A percentile compares a stretch with the other conserved stretches of the same genome.
These are phyloP conservation scores for Nyctibius grandis DNA, from an alignment of 2,797 vertebrate genomes.

Conservation along the genomic window DNA sequence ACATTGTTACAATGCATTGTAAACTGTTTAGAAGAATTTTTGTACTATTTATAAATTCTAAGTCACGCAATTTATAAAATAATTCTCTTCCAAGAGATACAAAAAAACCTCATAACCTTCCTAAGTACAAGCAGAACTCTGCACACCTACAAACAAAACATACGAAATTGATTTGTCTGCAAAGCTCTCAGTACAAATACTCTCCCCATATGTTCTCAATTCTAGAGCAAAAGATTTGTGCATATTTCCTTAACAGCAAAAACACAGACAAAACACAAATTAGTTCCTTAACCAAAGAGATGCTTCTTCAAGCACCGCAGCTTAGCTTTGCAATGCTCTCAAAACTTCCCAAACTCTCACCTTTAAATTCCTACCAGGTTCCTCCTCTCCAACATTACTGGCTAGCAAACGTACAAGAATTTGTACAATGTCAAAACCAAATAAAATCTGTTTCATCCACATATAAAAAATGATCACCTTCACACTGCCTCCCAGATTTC, in stretches of 20 bases:
- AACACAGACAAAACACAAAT: neutral
- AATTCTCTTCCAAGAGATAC: neutral
- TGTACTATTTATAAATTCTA: neutral
- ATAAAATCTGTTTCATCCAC: neutral
- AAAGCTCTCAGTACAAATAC: neutral
- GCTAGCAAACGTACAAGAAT: neutral
- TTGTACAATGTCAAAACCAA: neutral
- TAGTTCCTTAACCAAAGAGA: neutral
- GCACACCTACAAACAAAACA: neutral
- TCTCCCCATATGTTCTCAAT: neutral
- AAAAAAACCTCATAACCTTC: neutral
- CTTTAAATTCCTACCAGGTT: neutral
- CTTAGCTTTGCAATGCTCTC: neutral
- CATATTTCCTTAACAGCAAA: neutral
- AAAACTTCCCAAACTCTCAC: neutral
- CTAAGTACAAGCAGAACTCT: neutral
- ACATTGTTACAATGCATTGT: neutral
- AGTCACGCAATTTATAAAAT: neutral
- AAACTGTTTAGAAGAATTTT: neutral
- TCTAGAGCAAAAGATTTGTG: neutral
- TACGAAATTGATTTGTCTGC: neutral
- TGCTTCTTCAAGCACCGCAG: neutral
- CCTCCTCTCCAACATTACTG: neutral
- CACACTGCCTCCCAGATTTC: neutral
- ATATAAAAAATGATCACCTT: neutral